Base-by-base conservation (phyloP, 92 coral and sea anemone species). In the Heteractis magnifica region DNA sequence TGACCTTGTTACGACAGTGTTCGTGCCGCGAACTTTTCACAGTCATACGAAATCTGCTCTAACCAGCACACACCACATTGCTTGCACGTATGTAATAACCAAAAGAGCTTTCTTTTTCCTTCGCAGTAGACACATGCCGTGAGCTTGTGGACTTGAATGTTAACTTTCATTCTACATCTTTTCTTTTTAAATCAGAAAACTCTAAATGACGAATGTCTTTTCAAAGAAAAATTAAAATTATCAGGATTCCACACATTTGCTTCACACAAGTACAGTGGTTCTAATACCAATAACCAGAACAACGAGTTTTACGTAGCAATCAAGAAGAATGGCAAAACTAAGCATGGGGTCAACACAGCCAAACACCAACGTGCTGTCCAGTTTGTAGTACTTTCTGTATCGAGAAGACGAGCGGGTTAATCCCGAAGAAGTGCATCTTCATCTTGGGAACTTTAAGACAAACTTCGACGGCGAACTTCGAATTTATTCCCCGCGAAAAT, bases 291-390 rank as follows among this genome's bases (percentile, higher is more conserved):
- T 10, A 93, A 93, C 62, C 18, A 56, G 1, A 79, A 83, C 72
- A 78, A 87, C 1, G 97, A 93, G 51, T 89, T 85, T 85, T 93
- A 93, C 79, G 68, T 93, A 48, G 94, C 97, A 49, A 93, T 93
- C 84, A 93, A 93, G 82, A 89, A 81, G 64, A 93, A 91, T 79
- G 97, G 97, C 23, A 93, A 93, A 60, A 65, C 79, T 12, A 93
- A 89, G 62, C 93, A 89, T 7, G 97, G 90, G 4, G 77, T 83
- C 8, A 93, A 93, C 89, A 93, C 97, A 20, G 82, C 90, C 9
- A 80, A 79, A 56, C 71, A 78, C 49, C 97, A 93, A 52, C 88
- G 85, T 74, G 93, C 97, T 2, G 87, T 89, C 18, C 95, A 93
- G 58, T 93, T 93, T 21, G 58, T 84, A 76, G 94, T 91, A 4